These are phyloP conservation scores for Apodemus sylvaticus DNA, from an alignment of 2,113 vertebrate genomes.

Conservation along the genomic window DNA sequence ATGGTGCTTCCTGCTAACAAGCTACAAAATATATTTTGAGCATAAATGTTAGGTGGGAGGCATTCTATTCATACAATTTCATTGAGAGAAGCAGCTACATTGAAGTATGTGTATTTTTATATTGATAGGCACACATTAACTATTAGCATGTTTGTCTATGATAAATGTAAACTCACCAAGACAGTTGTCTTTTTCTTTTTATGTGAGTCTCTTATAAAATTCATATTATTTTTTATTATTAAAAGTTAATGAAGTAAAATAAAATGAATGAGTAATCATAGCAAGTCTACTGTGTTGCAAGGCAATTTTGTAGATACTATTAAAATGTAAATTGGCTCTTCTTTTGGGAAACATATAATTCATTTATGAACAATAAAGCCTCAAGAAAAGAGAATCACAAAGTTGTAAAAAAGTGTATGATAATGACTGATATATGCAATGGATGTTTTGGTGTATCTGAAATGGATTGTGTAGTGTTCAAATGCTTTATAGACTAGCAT, in stretches of 20 bases:
- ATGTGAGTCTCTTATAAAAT: neutral
- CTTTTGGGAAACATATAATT: neutral
- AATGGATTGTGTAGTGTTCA: neutral
- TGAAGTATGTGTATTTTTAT: neutral
- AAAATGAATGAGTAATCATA: constrained; percentile 1
- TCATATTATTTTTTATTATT: neutral
- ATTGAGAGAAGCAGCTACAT: constrained; percentile 25
- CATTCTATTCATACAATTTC: neutral
- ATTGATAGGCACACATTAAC: neutral
- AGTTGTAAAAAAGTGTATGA: neutral
- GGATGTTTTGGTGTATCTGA: neutral
- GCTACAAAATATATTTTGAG: constrained; percentile 70
- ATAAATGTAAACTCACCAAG: neutral
- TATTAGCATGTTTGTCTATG: neutral
- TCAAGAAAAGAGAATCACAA: constrained; percentile 1
- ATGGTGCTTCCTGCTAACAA: constrained; percentile 68
- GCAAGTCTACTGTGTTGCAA: neutral
- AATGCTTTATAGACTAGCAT: neutral
- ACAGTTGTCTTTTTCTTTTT: neutral
- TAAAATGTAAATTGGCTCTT: neutral
- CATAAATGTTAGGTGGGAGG: constrained; percentile 39
- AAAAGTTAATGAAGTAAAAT: constrained; percentile 20
- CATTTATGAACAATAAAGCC: neutral
- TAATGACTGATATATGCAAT: neutral
- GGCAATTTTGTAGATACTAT: neutral